Conservation (phyloP, 1,140 invertebrate genomes). For the Panagrolaimus sp. region DNA sequence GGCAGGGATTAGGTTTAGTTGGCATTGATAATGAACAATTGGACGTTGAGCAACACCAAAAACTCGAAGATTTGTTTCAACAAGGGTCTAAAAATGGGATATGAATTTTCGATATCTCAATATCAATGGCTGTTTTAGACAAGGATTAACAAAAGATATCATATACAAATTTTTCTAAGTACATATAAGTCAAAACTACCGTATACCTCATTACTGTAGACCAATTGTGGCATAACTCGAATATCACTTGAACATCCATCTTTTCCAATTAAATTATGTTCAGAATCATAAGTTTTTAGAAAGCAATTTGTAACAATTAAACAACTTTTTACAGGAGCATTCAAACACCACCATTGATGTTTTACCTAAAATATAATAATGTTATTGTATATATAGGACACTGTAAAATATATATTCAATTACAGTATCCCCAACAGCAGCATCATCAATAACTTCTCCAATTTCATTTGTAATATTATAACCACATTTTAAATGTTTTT, state of each 20-base stretch:
- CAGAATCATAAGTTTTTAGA: constrained; percentile 29
- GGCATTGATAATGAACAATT: constrained; percentile 9
- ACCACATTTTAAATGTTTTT: neutral
- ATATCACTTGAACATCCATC: constrained; percentile 37
- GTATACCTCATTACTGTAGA: constrained; percentile 26
- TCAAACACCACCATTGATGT: constrained; percentile 35
- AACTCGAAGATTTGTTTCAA: neutral
- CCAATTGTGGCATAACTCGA: constrained; percentile 34
- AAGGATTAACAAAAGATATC: too few species aligned
- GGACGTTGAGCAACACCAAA: constrained; percentile 10
- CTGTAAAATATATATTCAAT: neutral
- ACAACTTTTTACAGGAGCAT: constrained; percentile 22
- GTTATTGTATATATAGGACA: too few species aligned
- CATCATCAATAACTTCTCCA: neutral
- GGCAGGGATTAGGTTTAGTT: neutral
- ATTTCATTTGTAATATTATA: neutral
- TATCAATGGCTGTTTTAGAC: too few species aligned
- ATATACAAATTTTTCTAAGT: too few species aligned
- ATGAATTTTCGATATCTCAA: neutral
- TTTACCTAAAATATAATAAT: too few species aligned
- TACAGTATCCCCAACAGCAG: constrained; percentile 13
- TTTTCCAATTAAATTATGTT: constrained; percentile 34
- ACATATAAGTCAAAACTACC: constrained; percentile 15
- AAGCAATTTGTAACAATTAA: constrained; percentile 42
- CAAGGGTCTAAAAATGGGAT: neutral